Base-by-base conservation (phyloP, 1,140 invertebrate genomes). In the Brachionus koreanus region DNA sequence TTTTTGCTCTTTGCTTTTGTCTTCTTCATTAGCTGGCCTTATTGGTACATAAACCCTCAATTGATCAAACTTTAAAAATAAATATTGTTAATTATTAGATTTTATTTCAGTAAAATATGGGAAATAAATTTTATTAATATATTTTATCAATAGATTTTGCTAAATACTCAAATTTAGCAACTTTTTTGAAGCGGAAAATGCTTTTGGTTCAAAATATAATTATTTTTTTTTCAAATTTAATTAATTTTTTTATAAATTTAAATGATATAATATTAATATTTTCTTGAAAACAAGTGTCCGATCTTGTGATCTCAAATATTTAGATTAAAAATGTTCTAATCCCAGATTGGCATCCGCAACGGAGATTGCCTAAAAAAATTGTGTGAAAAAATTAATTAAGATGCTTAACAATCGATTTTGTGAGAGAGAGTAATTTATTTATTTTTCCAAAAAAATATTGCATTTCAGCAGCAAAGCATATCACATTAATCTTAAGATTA, bases 11-110 rank as follows among this genome's bases (percentile, higher is more conserved):
- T 72, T 72, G 37, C 23, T 74, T 12, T 16, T 9, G 39, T 49
- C 69, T 25, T 74, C 69, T 46, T 46, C 69, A 25, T 5, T 13
- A n/a, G 37, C 16, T 29, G 39, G 39, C 0, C 69, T 10, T 25
- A 49, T 46, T 12, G 76, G 76, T 16, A 79, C 46, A 42, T 61
- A 79, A 19, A 79, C 13, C 19, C 76, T 37, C 25, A 74, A 35
- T 46, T 74, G 19, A 46, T 74, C 42, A 43, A 19, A 74, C 69
- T 74, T 49, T n/a, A n/a, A n/a, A 23, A 23, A 69, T 13, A 42
- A 39, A 37, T 9, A 52, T 52, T n/a, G n/a, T n/a, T n/a, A n/a
- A n/a, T n/a, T 7, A 52, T 52, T 52, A 52, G 13, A 19, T 52
- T 52, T 52, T 52, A 46, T 16, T 0, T 10, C 39, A 42, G 39